Evolutionary conservation across 2,888 invertebrate species (phyloP), one percentile per base, ranked within the genome.

Genomic region (Empis livida): DNA sequence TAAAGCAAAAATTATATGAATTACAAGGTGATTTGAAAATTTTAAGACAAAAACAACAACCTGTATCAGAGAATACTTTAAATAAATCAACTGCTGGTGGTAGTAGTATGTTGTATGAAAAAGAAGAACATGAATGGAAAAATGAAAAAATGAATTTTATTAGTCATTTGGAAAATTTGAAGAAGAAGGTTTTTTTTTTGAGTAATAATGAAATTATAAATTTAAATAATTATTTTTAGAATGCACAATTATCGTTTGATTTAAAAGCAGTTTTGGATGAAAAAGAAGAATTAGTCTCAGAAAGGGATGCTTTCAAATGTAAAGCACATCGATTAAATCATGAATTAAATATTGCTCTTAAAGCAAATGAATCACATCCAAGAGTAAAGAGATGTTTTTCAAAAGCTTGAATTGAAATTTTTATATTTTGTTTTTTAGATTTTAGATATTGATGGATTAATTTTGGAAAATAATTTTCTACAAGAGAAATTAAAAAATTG

Each of bases 311-410:
- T 20, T 89, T 85, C 61, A 85, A 86, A 61, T 81, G 78, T 56
- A 90, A 90, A 71, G 83, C 85, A 4, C 86, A 87, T 61, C 73
- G 88, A 10, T 72, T 90, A 17, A 89, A 89, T 65, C 81, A 84
- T 55, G 86, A 89, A 62, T 74, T 91, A 15, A 79, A 82, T 55
- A 79, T 79, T 54, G 78, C 87, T 51, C 65, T 86, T 11, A 68
- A 65, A 38, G 62, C 63, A 2, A 16, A 68, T 49, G 62, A 64
- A 56, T 55, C 58, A 35, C 62, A 67, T 53, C 64, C 65, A 15
- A 63, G 61, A 55, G 67, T 65, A 43, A 5, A 15, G 15, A 20
- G 5, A 20, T 10, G 2, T 23, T 37, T 39, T 43, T 23, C 10
- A n/a, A n/a, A n/a, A n/a, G n/a, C n/a, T n/a, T n/a, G n/a, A n/a